Base-by-base conservation (phyloP, 2,888 invertebrate genomes). In the Cheiracanthium punctorium region DNA sequence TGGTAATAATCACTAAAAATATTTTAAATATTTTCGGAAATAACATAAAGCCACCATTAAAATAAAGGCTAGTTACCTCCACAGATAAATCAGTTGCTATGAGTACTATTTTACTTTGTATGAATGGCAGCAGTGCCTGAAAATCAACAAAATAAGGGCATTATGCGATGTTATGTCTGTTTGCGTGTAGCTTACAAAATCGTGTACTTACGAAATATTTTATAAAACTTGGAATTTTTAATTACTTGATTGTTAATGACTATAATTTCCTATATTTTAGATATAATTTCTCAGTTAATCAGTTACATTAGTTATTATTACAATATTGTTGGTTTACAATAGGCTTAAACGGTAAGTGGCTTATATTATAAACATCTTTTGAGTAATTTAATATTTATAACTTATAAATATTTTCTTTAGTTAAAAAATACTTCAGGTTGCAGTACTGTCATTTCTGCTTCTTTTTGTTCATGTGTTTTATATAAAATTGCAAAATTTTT, bases 131-230 rank as follows among this genome's bases (percentile, higher is more conserved):
- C 73, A 24, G 37, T 17, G 29, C 48, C 32, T 69, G 28, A 28
- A 79, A 84, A 84, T 84, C 84, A 84, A 84, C 84, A 84, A 84
- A 84, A 84, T 84, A 84, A 84, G 84, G 84, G 58, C 84, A 84
- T 41, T 33, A 76, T 70, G 71, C 76, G 32, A 82, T 70, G 81
- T 70, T 69, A 80, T 71, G 72, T 72, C 43, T 73, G 72, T 80
- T 48, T 84, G 37, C 75, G 77, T 82, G 72, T 82, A 77, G 64
- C 33, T 17, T n/a, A 69, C n/a, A 20, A 5, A 58, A 58, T 48
- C 43, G 14, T 14, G 17, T 48, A 12, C 14, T 48, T 48, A 17
- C 7, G 14, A 14, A 2, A 48, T 48, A 48, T 17, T 17, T 48
- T 17, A 17, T 48, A 48, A 48, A 48, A 2, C 10, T 37, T 48